Evolutionary conservation across 1,140 invertebrate species (phyloP).

Genomic region (Magallana angulata): DNA sequence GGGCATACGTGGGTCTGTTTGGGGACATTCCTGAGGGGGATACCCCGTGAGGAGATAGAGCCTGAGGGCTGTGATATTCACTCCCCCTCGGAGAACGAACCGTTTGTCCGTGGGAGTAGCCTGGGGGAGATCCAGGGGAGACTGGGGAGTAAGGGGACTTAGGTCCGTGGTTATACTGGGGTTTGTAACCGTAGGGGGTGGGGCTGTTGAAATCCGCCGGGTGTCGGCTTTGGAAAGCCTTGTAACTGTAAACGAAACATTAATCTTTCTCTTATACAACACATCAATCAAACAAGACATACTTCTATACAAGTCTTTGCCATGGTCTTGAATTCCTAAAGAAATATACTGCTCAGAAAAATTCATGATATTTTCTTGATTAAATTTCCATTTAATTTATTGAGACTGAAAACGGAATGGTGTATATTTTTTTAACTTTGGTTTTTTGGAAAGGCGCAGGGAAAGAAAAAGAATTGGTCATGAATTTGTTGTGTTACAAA

Average conservation of each 20-base stretch:
- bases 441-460: too few relatives aligned
- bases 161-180: constrained; percentile 22
- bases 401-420: too few relatives aligned
- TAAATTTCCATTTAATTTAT: too few relatives aligned
- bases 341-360: background rate
- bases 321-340: background rate
- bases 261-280: background rate
- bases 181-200: constrained; percentile 16
- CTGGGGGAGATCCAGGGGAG: constrained; percentile 2
- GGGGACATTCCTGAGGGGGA: constrained; percentile 26
- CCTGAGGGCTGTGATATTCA: background rate
- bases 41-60: constrained; percentile 20
- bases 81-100: constrained; percentile 1
- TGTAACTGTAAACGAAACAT: constrained; percentile 32
- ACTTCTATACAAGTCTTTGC: background rate
- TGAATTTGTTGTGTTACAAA: too few relatives aligned
- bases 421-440: too few relatives aligned
- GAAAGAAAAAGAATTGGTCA: too few relatives aligned
- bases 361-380: too few relatives aligned
- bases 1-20: constrained; percentile 14
- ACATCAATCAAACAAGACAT: background rate
- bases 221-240: constrained; percentile 7
- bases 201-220: constrained; percentile 26
- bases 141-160: constrained; percentile 3
- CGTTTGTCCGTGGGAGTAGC: background rate